Conservation (phyloP, 2,888 invertebrate species). For the Netelia virgata region DNA sequence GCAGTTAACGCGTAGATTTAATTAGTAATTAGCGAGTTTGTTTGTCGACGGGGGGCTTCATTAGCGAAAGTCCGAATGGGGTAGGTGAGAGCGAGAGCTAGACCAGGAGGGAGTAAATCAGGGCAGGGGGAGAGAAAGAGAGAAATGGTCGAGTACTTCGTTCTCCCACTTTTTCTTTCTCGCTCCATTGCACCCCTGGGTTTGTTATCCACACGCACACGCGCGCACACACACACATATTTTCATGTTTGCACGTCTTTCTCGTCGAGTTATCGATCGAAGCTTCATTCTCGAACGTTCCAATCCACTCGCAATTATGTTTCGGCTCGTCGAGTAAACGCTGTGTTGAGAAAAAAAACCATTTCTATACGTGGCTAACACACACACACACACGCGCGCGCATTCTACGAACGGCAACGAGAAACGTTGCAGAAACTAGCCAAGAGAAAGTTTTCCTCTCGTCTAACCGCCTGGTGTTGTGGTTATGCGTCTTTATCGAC, state of each 20-base stretch:
- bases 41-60: slow-evolving; percentile 69
- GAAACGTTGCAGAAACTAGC: slow-evolving; percentile 49
- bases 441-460: slow-evolving; percentile 62
- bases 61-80: slow-evolving; percentile 59
- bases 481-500: slow-evolving; percentile 44
- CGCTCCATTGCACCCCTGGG: slow-evolving; percentile 9
- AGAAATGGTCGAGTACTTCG: slow-evolving; percentile 39
- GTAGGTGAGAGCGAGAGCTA: slow-evolving; percentile 1
- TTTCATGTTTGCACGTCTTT: not conserved
- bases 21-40: slow-evolving; percentile 74
- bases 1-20: slow-evolving; percentile 67
- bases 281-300: slow-evolving; percentile 29
- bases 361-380: slow-evolving; percentile 6
- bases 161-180: slow-evolving; percentile 17
- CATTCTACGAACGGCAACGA: slow-evolving; percentile 15
- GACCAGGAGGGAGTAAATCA: not conserved
- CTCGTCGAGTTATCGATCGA: slow-evolving; percentile 35
- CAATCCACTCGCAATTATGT: slow-evolving; percentile 29
- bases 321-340: slow-evolving; percentile 10
- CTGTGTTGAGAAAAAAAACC: slow-evolving; percentile 1
- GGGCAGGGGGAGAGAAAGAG: not conserved
- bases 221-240: not conserved
- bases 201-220: slow-evolving; percentile 3
- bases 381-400: slow-evolving; percentile 18
- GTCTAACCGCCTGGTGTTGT: slow-evolving; percentile 24